A percentile compares a stretch with the other conserved stretches of the same genome.
Evolutionary conservation across 2,888 invertebrate species (phyloP).

Genomic region (Gerris lacustris): DNA sequence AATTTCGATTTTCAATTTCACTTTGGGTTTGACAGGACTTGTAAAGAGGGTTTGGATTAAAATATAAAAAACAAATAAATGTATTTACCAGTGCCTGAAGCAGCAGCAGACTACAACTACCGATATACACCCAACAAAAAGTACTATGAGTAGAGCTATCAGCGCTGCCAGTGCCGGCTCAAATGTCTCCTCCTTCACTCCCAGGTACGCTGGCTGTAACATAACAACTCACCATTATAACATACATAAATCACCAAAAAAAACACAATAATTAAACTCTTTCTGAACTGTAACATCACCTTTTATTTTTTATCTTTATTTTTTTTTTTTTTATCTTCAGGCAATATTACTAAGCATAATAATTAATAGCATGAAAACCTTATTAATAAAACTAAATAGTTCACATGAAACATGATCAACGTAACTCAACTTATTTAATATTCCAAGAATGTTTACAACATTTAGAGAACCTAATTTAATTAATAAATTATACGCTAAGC

Average conservation of each 20-base stretch:
- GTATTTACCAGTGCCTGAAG: slow-evolving; percentile 60
- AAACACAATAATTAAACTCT: slow-evolving; percentile 17
- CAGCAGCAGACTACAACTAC: slow-evolving; percentile 80
- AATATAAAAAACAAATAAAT: background rate
- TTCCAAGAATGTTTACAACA: too few relatives aligned
- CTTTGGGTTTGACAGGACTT: too few relatives aligned
- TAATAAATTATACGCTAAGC: too few relatives aligned
- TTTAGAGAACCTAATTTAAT: too few relatives aligned
- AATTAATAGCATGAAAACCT: too few relatives aligned
- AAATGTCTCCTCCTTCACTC: slow-evolving; percentile 58
- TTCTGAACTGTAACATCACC: slow-evolving; percentile 5
- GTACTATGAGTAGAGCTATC: slow-evolving; percentile 69
- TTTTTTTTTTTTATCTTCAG: too few relatives aligned
- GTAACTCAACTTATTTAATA: too few relatives aligned
- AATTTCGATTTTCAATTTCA: too few relatives aligned
- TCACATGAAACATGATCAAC: too few relatives aligned
- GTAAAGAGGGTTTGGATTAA: too few relatives aligned
- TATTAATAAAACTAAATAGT: too few relatives aligned
- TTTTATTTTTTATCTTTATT: background rate
- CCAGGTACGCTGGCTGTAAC: slow-evolving; percentile 49
- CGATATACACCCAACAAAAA: slow-evolving; percentile 74
- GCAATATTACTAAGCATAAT: too few relatives aligned
- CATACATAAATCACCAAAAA: slow-evolving; percentile 14
- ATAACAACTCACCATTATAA: background rate
- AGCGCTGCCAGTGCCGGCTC: slow-evolving; percentile 76